A percentile compares a stretch with the other conserved stretches of the same genome.
Evolutionary conservation across 2,888 invertebrate species (phyloP).

Genomic region (Galerucella nymphaeae): DNA sequence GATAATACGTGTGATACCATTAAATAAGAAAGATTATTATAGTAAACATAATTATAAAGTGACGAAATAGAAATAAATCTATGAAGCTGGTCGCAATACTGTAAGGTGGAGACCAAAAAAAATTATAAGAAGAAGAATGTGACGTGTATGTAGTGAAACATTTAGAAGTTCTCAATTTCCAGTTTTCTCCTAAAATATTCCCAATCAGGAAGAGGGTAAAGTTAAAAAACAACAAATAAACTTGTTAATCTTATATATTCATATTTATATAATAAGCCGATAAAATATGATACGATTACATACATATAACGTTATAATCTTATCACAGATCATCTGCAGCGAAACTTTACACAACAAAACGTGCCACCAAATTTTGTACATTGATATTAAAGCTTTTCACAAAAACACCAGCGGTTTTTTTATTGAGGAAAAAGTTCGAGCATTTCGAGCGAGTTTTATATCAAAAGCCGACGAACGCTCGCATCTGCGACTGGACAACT

Average conservation of each 20-base stretch:
- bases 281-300: conserved; percentile 20
- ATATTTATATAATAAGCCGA: conserved; percentile 29
- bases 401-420: conserved; percentile 39
- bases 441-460: conserved; percentile 21
- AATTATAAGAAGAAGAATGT: too few relatives aligned
- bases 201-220: neutral
- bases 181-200: too few relatives aligned
- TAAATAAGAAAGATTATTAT: too few relatives aligned
- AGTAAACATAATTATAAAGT: too few relatives aligned
- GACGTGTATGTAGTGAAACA: too few relatives aligned
- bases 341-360: conserved; percentile 41
- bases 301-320: neutral
- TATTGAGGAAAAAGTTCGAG: neutral
- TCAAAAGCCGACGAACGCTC: conserved; percentile 24
- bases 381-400: conserved; percentile 41
- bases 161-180: too few relatives aligned
- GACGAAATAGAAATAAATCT: too few relatives aligned
- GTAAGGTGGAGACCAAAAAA: too few relatives aligned
- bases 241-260: conserved; percentile 26
- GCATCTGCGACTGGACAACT: conserved; percentile 21
- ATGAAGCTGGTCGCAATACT: too few relatives aligned
- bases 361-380: conserved; percentile 44
- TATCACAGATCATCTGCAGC: conserved; percentile 33
- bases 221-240: conserved; percentile 4
- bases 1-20: too few relatives aligned